phyloP scores from a whole-genome alignment of 2,888 invertebrate genomes.

The Linyphia triangularis region DNA sequence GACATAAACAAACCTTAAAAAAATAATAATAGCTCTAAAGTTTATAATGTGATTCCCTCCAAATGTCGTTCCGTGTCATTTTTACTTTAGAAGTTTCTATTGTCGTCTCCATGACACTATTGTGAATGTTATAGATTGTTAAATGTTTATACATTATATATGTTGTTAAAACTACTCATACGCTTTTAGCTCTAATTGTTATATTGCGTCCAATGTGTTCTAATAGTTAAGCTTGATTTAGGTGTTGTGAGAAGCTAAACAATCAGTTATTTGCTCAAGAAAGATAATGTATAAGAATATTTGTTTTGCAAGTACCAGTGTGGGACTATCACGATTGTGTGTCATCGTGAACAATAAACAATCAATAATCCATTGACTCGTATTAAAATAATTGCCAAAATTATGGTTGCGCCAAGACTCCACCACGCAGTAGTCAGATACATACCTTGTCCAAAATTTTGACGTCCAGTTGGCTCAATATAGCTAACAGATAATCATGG shows the following conservation, averaged over 20 bases:
- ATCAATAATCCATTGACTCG: conserved; percentile 40
- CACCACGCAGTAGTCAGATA: neutral
- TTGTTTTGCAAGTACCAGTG: neutral
- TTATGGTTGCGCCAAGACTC: conserved; percentile 26
- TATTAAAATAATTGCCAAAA: conserved; percentile 17
- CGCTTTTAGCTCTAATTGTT: conserved; percentile 30
- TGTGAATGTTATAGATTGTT: conserved; percentile 41
- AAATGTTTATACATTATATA: conserved; percentile 56
- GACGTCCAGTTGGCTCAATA: conserved; percentile 36
- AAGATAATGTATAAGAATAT: neutral
- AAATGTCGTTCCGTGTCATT: conserved; percentile 52
- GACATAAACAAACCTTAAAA: conserved; percentile 25
- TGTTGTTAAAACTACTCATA: conserved; percentile 18
- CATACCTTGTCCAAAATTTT: conserved; percentile 27
- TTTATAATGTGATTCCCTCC: conserved; percentile 55
- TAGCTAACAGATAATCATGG: conserved; percentile 76
- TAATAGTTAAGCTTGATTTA: conserved; percentile 25
- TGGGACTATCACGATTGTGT: neutral
- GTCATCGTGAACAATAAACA: conserved; percentile 17
- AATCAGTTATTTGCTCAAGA: conserved; percentile 59
- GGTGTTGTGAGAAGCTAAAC: conserved; percentile 27
- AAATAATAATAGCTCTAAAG: neutral
- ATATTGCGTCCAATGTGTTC: conserved; percentile 44
- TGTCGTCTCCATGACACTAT: conserved; percentile 31
- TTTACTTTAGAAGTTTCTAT: conserved; percentile 41